Evolutionary conservation across 2,888 invertebrate genomes (phyloP).

Genomic region (Eristalis pertinax): DNA sequence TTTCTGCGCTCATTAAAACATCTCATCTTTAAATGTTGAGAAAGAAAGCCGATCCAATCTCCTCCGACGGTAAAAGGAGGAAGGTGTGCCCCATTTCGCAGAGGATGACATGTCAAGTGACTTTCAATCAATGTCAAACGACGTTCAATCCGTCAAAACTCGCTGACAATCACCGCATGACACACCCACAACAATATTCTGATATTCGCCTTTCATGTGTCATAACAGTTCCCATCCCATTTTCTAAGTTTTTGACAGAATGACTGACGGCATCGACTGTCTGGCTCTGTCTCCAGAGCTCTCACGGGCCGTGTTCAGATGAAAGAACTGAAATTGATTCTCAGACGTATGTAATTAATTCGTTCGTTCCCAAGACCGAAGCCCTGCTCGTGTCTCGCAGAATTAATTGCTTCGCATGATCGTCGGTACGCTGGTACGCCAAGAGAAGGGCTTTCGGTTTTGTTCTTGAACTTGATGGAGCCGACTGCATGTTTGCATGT

Average conservation of each 20-base stretch:
- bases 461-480: constrained; percentile 13
- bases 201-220: neutral
- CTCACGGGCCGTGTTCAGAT: too few relatives aligned
- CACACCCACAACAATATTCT: constrained; percentile 20
- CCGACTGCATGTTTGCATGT: neutral
- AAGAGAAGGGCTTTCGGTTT: neutral
- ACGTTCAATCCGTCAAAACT: neutral
- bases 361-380: neutral
- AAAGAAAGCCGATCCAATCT: neutral
- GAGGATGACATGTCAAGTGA: neutral
- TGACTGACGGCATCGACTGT: constrained; percentile 12
- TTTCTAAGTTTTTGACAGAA: constrained; percentile 17
- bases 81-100: constrained; percentile 12
- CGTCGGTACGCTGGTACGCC: neutral
- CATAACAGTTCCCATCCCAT: constrained; percentile 5
- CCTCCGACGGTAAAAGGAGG: neutral
- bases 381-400: neutral
- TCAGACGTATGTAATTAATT: neutral
- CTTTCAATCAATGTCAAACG: constrained; percentile 9
- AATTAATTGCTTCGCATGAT: neutral
- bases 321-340: neutral
- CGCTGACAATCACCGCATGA: constrained; percentile 5
- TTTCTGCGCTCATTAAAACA: neutral
- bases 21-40: neutral
- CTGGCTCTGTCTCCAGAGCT: neutral